Conservation (phyloP, 2,113 vertebrate species). For the Mesembrinibis cayennensis region DNA sequence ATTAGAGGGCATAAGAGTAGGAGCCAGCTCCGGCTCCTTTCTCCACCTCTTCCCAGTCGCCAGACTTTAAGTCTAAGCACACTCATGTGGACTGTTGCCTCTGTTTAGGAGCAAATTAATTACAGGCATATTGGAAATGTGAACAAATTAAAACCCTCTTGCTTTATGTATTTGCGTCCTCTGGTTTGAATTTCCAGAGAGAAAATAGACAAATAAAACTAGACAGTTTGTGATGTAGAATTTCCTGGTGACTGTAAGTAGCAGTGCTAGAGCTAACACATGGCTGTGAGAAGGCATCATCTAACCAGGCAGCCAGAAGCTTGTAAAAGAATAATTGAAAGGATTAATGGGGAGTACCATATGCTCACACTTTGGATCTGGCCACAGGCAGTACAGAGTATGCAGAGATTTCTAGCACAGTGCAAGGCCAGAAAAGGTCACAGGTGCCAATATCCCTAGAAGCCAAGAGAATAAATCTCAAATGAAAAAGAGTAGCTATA, state of each 20-base stretch:
- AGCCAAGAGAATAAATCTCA: not conserved
- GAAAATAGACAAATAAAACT: not conserved
- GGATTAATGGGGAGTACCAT: not conserved
- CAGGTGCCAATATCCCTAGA: not conserved
- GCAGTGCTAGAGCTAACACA: accelerated
- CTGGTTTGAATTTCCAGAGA: constrained; percentile 2
- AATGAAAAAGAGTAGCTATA: not conserved
- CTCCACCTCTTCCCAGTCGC: not conserved
- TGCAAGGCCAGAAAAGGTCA: not conserved
- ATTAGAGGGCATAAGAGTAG: not conserved
- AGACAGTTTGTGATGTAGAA: not conserved
- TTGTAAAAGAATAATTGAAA: not conserved
- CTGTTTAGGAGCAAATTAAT: not conserved
- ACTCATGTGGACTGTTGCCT: not conserved
- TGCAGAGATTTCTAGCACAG: not conserved
- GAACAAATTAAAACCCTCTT: not conserved
- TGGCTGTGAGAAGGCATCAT: not conserved
- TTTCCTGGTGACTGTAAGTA: not conserved
- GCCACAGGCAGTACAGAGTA: not conserved
- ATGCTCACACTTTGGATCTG: not conserved
- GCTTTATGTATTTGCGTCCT: not conserved
- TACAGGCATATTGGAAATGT: not conserved
- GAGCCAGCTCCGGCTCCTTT: not conserved
- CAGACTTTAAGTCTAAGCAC: not conserved
- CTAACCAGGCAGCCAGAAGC: not conserved